Evolutionary conservation across 1,140 invertebrate species (phyloP).

Genomic region (Ceratosolen solmsi): DNA sequence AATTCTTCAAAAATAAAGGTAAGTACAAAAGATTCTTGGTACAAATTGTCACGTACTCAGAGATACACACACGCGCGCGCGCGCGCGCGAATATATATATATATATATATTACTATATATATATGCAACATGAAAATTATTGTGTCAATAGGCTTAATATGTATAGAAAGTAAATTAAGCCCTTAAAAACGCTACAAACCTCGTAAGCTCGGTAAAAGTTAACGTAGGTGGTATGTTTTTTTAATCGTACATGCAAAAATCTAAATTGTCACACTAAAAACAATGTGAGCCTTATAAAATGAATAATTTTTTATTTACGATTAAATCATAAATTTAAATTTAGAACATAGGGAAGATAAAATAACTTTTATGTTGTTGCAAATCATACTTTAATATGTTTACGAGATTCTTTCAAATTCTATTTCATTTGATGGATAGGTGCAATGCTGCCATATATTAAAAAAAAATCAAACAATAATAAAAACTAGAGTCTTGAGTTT

Average conservation of each 20-base stretch:
- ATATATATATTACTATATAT: too few relatives aligned
- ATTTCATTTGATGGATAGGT: not conserved
- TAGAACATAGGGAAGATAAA: not conserved
- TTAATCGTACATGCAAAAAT: not conserved
- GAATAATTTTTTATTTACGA: not conserved
- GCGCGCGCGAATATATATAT: too few relatives aligned
- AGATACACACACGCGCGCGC: too few relatives aligned
- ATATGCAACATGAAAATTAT: too few relatives aligned
- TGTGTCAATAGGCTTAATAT: too few relatives aligned
- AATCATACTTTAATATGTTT: not conserved
- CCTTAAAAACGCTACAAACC: not conserved
- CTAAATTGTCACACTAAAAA: not conserved
- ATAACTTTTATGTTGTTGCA: not conserved
- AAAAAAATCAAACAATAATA: too few relatives aligned
- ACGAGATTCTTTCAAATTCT: not conserved
- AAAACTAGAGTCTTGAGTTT: too few relatives aligned
- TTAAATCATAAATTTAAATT: not conserved
- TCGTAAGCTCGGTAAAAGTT: not conserved
- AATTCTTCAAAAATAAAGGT: too few relatives aligned
- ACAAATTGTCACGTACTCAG: too few relatives aligned
- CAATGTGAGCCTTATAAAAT: not conserved
- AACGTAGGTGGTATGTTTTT: not conserved
- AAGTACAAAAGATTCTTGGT: too few relatives aligned
- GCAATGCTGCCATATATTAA: too few relatives aligned
- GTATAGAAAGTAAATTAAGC: too few relatives aligned